Evolutionary conservation across 2,797 vertebrate species (phyloP), one percentile per base, ranked within the genome.

Genomic region (Pipistrellus pipistrellus): DNA sequence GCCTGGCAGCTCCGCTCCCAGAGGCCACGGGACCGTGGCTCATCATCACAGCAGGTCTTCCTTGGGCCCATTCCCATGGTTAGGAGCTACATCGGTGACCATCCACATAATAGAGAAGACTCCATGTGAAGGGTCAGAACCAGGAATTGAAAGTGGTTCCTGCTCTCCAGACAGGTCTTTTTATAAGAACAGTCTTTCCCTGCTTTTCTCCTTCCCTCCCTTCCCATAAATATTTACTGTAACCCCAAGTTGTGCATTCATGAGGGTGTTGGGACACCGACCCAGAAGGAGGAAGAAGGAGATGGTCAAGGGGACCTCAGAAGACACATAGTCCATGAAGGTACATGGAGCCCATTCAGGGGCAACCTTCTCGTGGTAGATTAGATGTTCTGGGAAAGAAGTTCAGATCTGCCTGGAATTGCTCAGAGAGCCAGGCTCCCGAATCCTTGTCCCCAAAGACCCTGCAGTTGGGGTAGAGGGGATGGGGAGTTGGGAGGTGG

Each of bases 211-310:
- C 46, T 75, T 80, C 73, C 69, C 78, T 69, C 87, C 75, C 48
- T 72, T 81, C 62, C 55, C 77, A 38, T 48, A 87, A 78, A 90
- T 93, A 69, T 94, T 93, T 53, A 72, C 62, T 21, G 11, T 9
- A 8, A 44, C 44, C 25, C 32, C 38, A 93, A 78, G 48, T 48
- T 76, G 25, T 73, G 41, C 66, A 32, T 59, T 90, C 35, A 1
- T 85, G 14, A 57, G 51, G 23, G 41, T 14, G 32, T 27, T 14
- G 48, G 57, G 77, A 57, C 9, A 30, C 44, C 38, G 27, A 6
- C 35, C 57, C 25, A 51, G 51, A 66, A 44, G 6, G 2, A 59
- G 38, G 48, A n/a, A 14, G 86, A 46, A 25, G 8, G 20, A 4
- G 25, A 5, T 0, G 8, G 18, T 4, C 68, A 51, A 35, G 75